Evolutionary conservation across 2,113 vertebrate species (phyloP), one percentile per base, ranked within the genome.

Genomic region (Muntiacus muntjak): DNA sequence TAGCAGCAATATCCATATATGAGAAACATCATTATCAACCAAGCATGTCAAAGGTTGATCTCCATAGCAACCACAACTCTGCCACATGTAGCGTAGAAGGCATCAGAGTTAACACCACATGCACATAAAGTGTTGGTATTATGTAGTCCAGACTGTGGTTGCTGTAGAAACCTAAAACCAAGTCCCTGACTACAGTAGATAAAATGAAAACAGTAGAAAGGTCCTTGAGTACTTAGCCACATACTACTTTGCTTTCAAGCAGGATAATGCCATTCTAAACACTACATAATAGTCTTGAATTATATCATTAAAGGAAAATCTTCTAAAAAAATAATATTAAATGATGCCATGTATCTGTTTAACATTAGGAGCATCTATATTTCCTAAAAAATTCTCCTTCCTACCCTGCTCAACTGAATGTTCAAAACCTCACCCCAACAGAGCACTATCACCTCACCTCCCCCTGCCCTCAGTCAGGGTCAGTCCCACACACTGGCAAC

Each of bases 61-160:
- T 96, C 98, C 97, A 98, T 98, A 96, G 98, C 97, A 98, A 98
- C 98, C 50, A 47, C 78, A 97, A 93, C 93, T 85, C 96, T 93
- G 92, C 86, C 94, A 95, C 94, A 96, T 62, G 88, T 55, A 89
- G 85, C 43, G 5, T 96, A 83, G 58, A 97, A 96, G 89, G 87
- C 92, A 95, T 89, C 55, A 94, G 90, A 94, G 91, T 91, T 96
- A 98, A 95, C 78, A 97, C 67, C 60, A 95, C 97, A 97, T 54
- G 78, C 88, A 94, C 87, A n/a, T 60, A 54, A 67, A 94, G 60
- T 67, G 54, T 36, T 97, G 90, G 88, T 74, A 97, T 95, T 96
- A 96, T 91, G 87, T 79, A 82, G 97, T 97, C 76, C 89, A 91
- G 50, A 94, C 47, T 79, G 23, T 60, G 52, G 98, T 97, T 98